Percentiles rank a stretch among this genome's conserved stretches.
Conservation (phyloP, 2,113 vertebrate genomes). For the Dipodomys spectabilis region DNA sequence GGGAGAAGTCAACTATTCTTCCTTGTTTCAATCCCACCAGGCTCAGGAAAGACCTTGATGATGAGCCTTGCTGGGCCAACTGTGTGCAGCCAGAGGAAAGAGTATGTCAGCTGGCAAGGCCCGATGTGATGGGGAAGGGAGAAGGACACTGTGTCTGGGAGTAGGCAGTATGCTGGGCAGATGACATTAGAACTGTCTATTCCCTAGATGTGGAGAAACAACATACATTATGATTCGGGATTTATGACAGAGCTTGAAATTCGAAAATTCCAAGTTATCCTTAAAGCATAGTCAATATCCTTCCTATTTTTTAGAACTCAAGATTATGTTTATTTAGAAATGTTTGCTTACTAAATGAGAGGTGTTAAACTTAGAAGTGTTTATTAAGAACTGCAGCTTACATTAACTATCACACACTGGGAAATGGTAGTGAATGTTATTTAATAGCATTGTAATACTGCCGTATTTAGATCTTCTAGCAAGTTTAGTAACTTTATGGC, state of each 20-base stretch:
- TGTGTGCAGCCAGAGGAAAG: background rate
- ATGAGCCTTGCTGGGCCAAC: background rate
- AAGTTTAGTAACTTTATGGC: background rate
- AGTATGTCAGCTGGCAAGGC: accelerated
- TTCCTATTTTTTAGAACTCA: background rate
- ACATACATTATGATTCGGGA: background rate
- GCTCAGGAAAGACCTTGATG: background rate
- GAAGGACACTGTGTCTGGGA: background rate
- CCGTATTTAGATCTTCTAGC: background rate
- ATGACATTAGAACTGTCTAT: background rate
- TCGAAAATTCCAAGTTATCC: slow-evolving; percentile 15
- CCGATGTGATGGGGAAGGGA: background rate
- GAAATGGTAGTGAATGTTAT: background rate
- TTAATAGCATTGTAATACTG: background rate
- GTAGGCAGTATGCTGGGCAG: background rate
- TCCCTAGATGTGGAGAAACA: background rate
- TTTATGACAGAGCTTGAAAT: slow-evolving; percentile 3
- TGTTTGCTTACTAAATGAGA: slow-evolving; percentile 8
- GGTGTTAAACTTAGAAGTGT: background rate
- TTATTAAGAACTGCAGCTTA: background rate
- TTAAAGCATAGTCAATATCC: background rate
- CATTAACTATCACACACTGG: background rate
- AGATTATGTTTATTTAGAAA: background rate
- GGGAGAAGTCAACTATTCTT: background rate
- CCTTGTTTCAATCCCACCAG: background rate